Conservation (phyloP, 1,140 invertebrate genomes). For the Panagrolaimus sp. region DNA sequence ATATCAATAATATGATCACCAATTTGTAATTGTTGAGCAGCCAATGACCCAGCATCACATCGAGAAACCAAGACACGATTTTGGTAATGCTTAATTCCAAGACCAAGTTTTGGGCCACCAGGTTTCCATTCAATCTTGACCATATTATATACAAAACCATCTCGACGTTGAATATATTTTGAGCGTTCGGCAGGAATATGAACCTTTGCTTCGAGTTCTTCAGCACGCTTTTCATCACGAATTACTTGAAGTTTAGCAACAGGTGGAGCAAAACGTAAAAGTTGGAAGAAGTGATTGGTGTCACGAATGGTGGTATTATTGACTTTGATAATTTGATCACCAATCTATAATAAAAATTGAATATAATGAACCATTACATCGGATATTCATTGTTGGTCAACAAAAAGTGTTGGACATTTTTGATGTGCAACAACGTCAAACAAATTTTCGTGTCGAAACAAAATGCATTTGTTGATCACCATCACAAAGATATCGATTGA, state of each 20-base stretch:
- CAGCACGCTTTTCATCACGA: constrained; percentile 38
- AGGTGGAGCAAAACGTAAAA: constrained; percentile 44
- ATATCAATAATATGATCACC: constrained; percentile 54
- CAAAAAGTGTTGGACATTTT: too few species aligned
- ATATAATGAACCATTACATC: too few species aligned
- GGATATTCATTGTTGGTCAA: too few species aligned
- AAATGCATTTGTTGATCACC: too few species aligned
- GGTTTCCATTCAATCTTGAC: constrained; percentile 45
- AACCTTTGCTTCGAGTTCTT: constrained; percentile 36
- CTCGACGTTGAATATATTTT: constrained; percentile 48
- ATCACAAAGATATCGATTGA: too few species aligned
- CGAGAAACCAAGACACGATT: constrained; percentile 42
- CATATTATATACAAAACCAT: constrained; percentile 47
- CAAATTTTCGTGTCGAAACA: too few species aligned
- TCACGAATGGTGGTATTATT: constrained; percentile 40
- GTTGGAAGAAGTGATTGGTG: constrained; percentile 47
- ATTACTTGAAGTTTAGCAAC: constrained; percentile 27
- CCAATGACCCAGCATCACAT: constrained; percentile 34
- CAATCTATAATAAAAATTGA: constrained; percentile 36
- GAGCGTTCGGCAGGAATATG: constrained; percentile 50
- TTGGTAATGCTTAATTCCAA: constrained; percentile 51
- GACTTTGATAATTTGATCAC: constrained; percentile 46
- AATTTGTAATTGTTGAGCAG: constrained; percentile 30
- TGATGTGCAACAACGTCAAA: too few species aligned
- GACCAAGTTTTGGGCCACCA: constrained; percentile 47